A percentile compares a stretch with the other conserved stretches of the same genome.
Conservation (phyloP, 2,113 vertebrate genomes). For the Picathartes gymnocephalus region DNA sequence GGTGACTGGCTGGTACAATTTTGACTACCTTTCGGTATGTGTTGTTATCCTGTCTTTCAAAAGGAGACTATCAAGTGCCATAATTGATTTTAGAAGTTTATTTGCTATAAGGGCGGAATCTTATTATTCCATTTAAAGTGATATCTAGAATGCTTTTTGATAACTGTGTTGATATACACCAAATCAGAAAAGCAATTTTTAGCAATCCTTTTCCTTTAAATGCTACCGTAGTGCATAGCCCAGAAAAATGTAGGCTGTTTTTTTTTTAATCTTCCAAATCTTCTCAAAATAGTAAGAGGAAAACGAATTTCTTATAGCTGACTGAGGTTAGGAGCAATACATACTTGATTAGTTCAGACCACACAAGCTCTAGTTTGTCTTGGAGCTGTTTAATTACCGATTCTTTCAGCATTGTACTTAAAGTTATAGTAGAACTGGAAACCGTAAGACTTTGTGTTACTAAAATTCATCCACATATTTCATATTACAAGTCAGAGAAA, state of each 20-base stretch:
- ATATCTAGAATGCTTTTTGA: background rate
- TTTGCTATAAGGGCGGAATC: background rate
- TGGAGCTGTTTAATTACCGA: background rate
- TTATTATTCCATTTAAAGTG: background rate
- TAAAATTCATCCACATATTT: background rate
- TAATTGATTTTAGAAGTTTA: background rate
- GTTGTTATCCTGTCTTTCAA: background rate
- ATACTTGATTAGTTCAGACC: background rate
- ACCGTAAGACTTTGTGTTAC: background rate
- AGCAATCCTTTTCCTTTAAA: background rate
- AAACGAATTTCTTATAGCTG: background rate
- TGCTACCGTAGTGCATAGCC: background rate
- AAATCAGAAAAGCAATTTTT: background rate
- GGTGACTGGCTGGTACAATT: background rate
- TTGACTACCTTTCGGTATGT: background rate
- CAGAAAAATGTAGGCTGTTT: background rate
- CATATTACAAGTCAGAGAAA: background rate
- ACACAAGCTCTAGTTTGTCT: slow-evolving; percentile 12
- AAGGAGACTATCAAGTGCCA: background rate
- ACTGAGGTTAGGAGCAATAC: background rate
- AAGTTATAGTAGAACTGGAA: background rate
- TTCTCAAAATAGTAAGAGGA: background rate
- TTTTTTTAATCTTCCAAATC: background rate
- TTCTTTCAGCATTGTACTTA: background rate
- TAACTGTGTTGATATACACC: background rate